Base-by-base conservation (phyloP, 2,113 vertebrate species). In the Aplodontia rufa region DNA sequence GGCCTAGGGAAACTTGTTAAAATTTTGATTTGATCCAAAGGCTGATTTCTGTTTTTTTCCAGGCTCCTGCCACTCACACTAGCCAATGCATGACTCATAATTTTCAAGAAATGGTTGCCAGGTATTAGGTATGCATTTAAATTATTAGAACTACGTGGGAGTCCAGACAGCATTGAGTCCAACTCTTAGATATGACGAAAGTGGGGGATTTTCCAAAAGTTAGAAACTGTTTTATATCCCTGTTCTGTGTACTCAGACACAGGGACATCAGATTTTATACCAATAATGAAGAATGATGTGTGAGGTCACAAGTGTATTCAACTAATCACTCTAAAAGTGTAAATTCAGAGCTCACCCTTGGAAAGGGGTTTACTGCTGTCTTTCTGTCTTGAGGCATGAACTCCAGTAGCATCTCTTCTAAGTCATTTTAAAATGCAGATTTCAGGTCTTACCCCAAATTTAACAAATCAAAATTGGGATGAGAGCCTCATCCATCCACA, bases 61-160 rank as follows among this genome's bases (percentile, higher is more conserved):
- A 76, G 16, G 40, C 7, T 85, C 55, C 53, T 72, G 72, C 35
- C 49, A 66, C 28, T 62, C 72, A 66, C 55, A 68, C 14, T 74
- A 35, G 55, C 81, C 88, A 74, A 75, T n/a, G 66, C 40, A 17
- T 93, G 95, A 96, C 90, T 95, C 92, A 95, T 51, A 62, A 89
- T 93, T 86, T 71, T 95, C 24, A 90, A 51, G 66, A 95, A 93
- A 55, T 95, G 90, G 35, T 87, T 97, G 19, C 72, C 55, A 92
- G 7, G 22, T 37, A 58, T 79, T 49, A 81, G 81, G 85, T 93
- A 87, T 42, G 26, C 47, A 86, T 64, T 91, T 58, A 84, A 94
- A 95, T n/a, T 83, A 55, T 62, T 86, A 90, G 66, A 87, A 71
- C 80, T 72, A 47, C 42, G 55, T 51, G 30, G 24, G 42, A 92